Evolutionary conservation across 2,888 invertebrate genomes (phyloP), one percentile per base, ranked within the genome.

Genomic region (Brachypterus glaber): DNA sequence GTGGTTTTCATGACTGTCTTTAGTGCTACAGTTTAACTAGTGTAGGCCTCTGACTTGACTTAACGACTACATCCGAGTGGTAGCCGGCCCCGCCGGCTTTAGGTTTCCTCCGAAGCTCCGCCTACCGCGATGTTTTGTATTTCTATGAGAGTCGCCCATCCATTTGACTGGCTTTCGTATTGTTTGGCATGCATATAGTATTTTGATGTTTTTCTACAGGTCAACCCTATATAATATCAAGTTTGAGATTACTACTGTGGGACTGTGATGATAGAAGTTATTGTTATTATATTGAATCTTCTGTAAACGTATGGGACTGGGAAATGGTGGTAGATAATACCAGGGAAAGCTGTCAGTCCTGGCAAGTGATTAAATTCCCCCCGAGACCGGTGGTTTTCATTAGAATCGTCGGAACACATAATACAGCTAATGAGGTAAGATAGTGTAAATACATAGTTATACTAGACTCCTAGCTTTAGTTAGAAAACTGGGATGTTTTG

Each of bases 251-350:
- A 59, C 70, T 98, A 51, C 72, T 98, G 44, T 98, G 97, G 97
- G 97, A 98, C 70, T 95, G 93, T 66, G 91, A 91, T 68, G 86
- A 84, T 63, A 77, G 96, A 34, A 85, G 85, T 49, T 98, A 97
- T 69, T 88, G 91, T 33, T 98, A 93, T 68, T 93, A 90, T 64
- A 83, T 97, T 36, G 95, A 97, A 71, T 88, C 91, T 9, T 92
- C 92, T 8, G 79, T 85, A 48, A 91, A 98, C 69, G 79, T 83
- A 58, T 82, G 83, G 71, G 86, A 88, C 60, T 98, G 97, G 91
- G 82, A 85, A 60, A 77, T 84, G 58, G 83, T 95, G 9, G 83
- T 82, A 26, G 96, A 98, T 63, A 82, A 85, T 53, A 85, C 86
- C 1, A 71, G 82, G 41, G 89, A 93, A 55, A 70, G 76, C 12